Base-by-base conservation (phyloP, 2,888 invertebrate species). In the Nebria salina region DNA sequence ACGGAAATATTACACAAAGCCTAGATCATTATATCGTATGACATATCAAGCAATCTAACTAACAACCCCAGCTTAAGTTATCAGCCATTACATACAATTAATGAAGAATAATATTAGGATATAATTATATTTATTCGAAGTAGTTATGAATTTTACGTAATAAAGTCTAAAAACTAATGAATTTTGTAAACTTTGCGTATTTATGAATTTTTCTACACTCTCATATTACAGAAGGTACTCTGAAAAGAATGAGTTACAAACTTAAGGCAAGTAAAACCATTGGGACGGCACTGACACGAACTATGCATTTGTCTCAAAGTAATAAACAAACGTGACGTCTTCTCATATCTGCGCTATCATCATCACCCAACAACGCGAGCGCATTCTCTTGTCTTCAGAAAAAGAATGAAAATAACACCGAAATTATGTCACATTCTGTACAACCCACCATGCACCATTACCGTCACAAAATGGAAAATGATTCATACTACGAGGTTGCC, bases 311-410 rank as follows among this genome's bases (percentile, higher is more conserved):
- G 25, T 70, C 70, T 70, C 34, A 34, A 11, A 70, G 70, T 70
- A 70, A 70, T 70, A 34, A 70, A 70, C 15, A 70, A 20, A 70
- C 70, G 66, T 66, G 66, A 70, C 34, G 70, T 70, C 70, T 34
- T 70, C 25, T 70, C 20, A 70, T 70, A 70, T 70, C 70, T 15
- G 26, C 70, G 25, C 34, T 13, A 26, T 34, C 70, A 70, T 70
- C 70, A 34, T 70, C 70, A 70, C 70, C 34, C 4, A 54, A 54
- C 54, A 54, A 54, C 54, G 13, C 11, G 13, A 54, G 54, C 70
- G 70, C 70, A 70, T 70, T 70, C 70, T 15, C 70, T 25, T 70
- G 34, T 70, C 70, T 70, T 20, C 70, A 70, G 70, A 70, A 25
- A 25, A 70, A 25, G 25, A 70, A 26, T 54, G 70, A 70, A 70